phyloP scores from a whole-genome alignment of 2,113 vertebrate genomes.

The Bubo blakistoni region DNA sequence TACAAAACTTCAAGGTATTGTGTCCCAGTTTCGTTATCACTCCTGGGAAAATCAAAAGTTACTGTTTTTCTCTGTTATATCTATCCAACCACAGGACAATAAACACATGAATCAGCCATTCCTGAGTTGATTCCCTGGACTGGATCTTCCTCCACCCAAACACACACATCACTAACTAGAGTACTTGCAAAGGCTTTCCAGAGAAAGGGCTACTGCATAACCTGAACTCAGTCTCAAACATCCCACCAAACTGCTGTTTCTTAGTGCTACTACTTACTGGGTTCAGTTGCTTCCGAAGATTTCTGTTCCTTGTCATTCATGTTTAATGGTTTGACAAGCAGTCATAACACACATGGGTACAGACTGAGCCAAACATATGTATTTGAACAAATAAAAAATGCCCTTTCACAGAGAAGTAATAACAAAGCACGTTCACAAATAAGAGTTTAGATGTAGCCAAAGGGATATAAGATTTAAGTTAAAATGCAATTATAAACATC shows the following conservation, averaged over 20 bases:
- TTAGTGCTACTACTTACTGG: background rate
- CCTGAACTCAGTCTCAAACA: background rate
- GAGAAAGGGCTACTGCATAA: fast-evolving
- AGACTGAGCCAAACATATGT: background rate
- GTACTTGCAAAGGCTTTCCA: background rate
- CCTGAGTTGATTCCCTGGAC: background rate
- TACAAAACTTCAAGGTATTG: background rate
- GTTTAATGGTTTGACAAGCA: background rate
- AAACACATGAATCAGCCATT: background rate
- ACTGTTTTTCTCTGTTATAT: background rate
- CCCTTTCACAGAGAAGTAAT: background rate
- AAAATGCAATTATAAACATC: background rate
- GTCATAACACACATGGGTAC: background rate
- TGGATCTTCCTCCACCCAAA: background rate
- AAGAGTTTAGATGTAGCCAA: background rate
- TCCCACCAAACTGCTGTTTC: background rate
- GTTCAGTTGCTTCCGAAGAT: background rate
- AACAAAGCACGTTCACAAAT: background rate
- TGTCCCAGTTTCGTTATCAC: background rate
- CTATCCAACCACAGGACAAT: background rate
- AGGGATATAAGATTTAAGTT: background rate
- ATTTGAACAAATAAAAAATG: background rate
- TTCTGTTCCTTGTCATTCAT: background rate
- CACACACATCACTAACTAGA: background rate
- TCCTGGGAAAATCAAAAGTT: background rate